Evolutionary conservation across 2,888 invertebrate species (phyloP).

Genomic region (Drosophila aldrichi): DNA sequence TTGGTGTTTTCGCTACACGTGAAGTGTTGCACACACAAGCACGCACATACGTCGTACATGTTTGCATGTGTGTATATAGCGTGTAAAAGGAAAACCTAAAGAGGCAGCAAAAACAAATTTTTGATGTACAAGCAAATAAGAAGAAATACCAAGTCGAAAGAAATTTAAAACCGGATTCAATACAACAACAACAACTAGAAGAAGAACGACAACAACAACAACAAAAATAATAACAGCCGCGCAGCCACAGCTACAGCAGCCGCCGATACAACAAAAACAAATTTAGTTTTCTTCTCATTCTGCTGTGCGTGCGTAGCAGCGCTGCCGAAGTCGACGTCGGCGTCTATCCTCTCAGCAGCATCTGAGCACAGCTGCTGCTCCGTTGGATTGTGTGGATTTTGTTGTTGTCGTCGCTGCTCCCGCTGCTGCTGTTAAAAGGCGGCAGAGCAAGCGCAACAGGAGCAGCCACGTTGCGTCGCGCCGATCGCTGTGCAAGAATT

Average conservation of each 20-base stretch:
- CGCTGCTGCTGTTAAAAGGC: constrained; percentile 22
- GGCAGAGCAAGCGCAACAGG: constrained; percentile 62
- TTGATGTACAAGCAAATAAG: constrained; percentile 58
- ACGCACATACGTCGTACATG: background rate
- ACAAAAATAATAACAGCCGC: constrained; percentile 20
- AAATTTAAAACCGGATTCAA: constrained; percentile 78
- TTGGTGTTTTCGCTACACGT: constrained; percentile 33
- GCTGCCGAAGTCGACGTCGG: constrained; percentile 27
- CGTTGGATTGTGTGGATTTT: constrained; percentile 10
- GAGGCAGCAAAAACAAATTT: constrained; percentile 37
- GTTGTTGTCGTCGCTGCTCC: constrained; percentile 20
- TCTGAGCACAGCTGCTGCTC: constrained; percentile 55
- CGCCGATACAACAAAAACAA: constrained; percentile 35
- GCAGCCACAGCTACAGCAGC: constrained; percentile 27
- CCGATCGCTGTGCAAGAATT: constrained; percentile 48
- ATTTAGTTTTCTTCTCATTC: constrained; percentile 8
- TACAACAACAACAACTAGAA: constrained; percentile 41
- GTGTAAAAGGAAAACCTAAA: constrained; percentile 52
- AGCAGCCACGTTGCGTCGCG: constrained; percentile 35
- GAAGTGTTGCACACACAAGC: constrained; percentile 28
- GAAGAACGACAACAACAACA: constrained; percentile 25
- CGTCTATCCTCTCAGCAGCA: constrained; percentile 38
- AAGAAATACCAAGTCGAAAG: constrained; percentile 68
- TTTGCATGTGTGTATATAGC: constrained; percentile 14
- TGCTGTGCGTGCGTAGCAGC: constrained; percentile 37